These are phyloP conservation scores for Ferdinandea cuprea DNA, from an alignment of 2,888 invertebrate species.

Conservation along the genomic window DNA sequence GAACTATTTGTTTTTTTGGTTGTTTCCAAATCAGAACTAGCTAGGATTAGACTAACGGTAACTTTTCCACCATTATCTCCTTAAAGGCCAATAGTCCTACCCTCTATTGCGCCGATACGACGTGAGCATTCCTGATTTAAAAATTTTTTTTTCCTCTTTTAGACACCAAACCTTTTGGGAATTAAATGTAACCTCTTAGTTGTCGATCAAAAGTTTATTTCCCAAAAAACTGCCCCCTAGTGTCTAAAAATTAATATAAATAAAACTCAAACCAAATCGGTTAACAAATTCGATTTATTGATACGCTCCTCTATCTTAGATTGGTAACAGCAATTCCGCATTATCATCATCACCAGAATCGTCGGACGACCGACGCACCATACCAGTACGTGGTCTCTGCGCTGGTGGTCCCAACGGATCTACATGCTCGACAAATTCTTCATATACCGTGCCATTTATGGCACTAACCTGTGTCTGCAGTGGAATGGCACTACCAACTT, in stretches of 20 bases:
- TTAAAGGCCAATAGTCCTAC: too few relatives aligned
- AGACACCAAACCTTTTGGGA: too few relatives aligned
- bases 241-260: background rate
- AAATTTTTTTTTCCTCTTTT: too few relatives aligned
- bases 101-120: too few relatives aligned
- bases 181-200: too few relatives aligned
- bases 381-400: conserved; percentile 82
- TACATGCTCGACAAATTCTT: conserved; percentile 76
- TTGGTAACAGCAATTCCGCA: conserved; percentile 81
- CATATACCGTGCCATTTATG: conserved; percentile 44
- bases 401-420: conserved; percentile 82
- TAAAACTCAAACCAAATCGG: background rate
- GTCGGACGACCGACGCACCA: conserved; percentile 76
- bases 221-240: too few relatives aligned
- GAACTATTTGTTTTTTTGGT: too few relatives aligned
- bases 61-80: too few relatives aligned
- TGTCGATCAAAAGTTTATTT: too few relatives aligned
- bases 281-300: background rate
- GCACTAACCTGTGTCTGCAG: conserved; percentile 71
- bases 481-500: conserved; percentile 65
- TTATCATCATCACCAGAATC: conserved; percentile 82
- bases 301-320: conserved; percentile 75
- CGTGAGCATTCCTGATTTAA: too few relatives aligned
- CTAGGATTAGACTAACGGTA: too few relatives aligned
- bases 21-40: too few relatives aligned